Conservation (phyloP, 2,888 invertebrate genomes). For the Lampropteryx suffumata region DNA sequence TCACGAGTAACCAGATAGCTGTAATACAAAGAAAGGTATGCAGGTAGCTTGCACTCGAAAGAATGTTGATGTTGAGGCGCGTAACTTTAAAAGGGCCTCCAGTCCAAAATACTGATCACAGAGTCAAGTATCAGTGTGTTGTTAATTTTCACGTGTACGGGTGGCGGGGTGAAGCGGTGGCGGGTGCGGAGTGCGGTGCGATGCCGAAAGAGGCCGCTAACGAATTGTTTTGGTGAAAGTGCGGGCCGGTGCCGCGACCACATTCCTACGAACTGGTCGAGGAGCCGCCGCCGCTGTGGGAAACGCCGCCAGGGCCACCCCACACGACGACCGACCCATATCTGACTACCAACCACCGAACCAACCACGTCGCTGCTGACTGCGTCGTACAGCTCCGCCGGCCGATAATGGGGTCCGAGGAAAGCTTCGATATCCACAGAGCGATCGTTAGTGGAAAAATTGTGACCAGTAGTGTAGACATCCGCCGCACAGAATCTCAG, state of each 20-base stretch:
- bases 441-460: conserved; percentile 24
- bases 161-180: conserved; percentile 58
- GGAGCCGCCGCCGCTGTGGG: conserved; percentile 81
- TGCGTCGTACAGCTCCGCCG: conserved; percentile 8
- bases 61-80: conserved; percentile 45
- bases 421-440: conserved; percentile 16
- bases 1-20: conserved; percentile 29
- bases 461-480: too few relatives aligned
- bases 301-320: conserved; percentile 77
- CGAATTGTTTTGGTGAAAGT: conserved; percentile 84
- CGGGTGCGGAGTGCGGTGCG: conserved; percentile 69
- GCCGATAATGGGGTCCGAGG: conserved; percentile 11
- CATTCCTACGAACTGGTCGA: conserved; percentile 82
- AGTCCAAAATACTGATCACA: conserved; percentile 64
- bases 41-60: conserved; percentile 33
- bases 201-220: conserved; percentile 81
- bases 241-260: conserved; percentile 81
- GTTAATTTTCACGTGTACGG: conserved; percentile 77
- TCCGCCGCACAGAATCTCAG: too few relatives aligned
- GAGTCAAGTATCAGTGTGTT: conserved; percentile 69
- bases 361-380: conserved; percentile 10
- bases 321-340: conserved; percentile 69
- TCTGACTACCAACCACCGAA: conserved; percentile 49
- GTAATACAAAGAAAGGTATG: conserved; percentile 35
- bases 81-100: conserved; percentile 58